Conservation (phyloP, 1,140 invertebrate species). For the Drosophila jambulina region DNA sequence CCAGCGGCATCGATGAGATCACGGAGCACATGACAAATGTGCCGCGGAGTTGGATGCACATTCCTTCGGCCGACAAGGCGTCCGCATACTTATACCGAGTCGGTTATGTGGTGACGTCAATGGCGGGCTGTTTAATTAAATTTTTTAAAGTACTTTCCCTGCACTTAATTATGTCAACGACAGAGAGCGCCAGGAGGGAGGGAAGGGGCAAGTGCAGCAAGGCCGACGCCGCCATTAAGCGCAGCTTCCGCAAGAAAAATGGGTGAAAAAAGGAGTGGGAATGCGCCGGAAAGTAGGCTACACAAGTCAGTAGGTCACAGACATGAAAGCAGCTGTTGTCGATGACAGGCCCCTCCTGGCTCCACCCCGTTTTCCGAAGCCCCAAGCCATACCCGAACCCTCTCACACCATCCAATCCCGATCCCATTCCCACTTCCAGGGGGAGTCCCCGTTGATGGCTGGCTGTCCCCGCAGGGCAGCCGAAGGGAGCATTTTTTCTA, state of each 20-base stretch:
- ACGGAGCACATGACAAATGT: slow-evolving; percentile 40
- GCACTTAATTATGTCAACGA: slow-evolving; percentile 78
- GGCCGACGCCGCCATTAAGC: slow-evolving; percentile 43
- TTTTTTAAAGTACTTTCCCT: slow-evolving; percentile 72
- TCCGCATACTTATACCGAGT: slow-evolving; percentile 25
- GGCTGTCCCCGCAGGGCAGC: slow-evolving; percentile 29
- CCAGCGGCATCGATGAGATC: slow-evolving; percentile 38
- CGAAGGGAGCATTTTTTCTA: slow-evolving; percentile 40
- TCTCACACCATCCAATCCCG: background rate
- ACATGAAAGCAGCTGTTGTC: slow-evolving; percentile 70
- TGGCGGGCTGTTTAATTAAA: slow-evolving; percentile 68
- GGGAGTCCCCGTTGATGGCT: slow-evolving; percentile 21
- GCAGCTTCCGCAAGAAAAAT: slow-evolving; percentile 50
- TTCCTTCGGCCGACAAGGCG: slow-evolving; percentile 15
- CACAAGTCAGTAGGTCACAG: slow-evolving; percentile 72
- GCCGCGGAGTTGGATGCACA: slow-evolving; percentile 20
- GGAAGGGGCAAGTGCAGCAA: slow-evolving; percentile 24
- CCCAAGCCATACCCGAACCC: background rate
- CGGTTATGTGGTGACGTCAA: slow-evolving; percentile 60
- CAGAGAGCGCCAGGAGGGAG: slow-evolving; percentile 1
- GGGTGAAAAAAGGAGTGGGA: slow-evolving; percentile 18
- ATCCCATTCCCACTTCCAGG: background rate
- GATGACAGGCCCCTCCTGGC: slow-evolving; percentile 41
- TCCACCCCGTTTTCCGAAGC: slow-evolving; percentile 10
- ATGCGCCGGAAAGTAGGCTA: slow-evolving; percentile 73